These are phyloP conservation scores for Harpagoxenus sublaevis DNA, from an alignment of 2,888 invertebrate genomes.

Conservation along the genomic window DNA sequence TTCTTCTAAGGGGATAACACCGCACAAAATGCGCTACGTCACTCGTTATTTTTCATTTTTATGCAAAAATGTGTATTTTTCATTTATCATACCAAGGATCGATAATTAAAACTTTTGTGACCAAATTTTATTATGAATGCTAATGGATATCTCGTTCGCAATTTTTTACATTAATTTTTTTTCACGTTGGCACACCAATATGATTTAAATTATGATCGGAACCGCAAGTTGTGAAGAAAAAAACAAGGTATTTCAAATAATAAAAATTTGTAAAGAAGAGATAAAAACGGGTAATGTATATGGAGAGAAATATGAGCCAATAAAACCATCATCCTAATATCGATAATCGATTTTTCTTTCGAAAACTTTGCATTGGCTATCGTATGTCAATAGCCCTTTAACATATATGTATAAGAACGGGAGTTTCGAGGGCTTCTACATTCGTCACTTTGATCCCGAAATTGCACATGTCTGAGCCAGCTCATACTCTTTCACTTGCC, in stretches of 20 bases:
- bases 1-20: conserved; percentile 69
- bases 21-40: conserved; percentile 72
- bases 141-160: background rate
- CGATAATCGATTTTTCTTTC: background rate
- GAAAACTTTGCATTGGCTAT: background rate
- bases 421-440: background rate
- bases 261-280: background rate
- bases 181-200: background rate
- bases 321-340: background rate
- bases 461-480: conserved; percentile 40
- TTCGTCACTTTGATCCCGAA: conserved; percentile 10
- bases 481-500: conserved; percentile 51
- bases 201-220: background rate
- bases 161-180: background rate
- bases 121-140: conserved; percentile 7
- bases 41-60: conserved; percentile 52
- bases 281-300: background rate
- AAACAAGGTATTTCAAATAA: background rate
- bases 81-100: background rate
- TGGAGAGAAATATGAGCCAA: background rate
- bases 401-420: background rate
- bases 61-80: background rate
- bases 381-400: background rate
- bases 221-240: background rate
- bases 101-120: conserved; percentile 4